Base-by-base conservation (phyloP, 2,113 vertebrate species). In the Caracal caracal region DNA sequence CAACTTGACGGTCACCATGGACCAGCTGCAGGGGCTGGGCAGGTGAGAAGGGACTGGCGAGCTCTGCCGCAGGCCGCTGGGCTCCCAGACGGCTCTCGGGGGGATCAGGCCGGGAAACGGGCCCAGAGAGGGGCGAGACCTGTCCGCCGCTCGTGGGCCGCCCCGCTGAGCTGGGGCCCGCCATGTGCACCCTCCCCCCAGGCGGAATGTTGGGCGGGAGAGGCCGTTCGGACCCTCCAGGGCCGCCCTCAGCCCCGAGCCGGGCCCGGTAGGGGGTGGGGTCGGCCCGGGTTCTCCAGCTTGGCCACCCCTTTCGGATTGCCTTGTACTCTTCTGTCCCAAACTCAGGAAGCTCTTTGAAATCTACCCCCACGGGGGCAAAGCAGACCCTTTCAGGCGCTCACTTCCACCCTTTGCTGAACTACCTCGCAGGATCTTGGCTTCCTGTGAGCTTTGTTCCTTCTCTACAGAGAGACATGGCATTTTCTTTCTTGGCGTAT, bases 1-100 rank as follows among this genome's bases (percentile, higher is more conserved):
- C 81, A 99, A 99, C 86, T 94, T 99, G 89, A 98, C 99, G 19
- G 97, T 99, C 97, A 99, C 99, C 95, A 98, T 99, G 99, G 98
- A 98, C 97, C 99, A 99, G 83, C 98, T 99, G 65, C 98, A 93
- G 37, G 99, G 98, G 6, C 99, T 99, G 49, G 99, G 99, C 97
- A 99, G 99, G 99, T 99, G 97, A 98, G 98, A 94, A 6, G 28
- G 22, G 49, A 17, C 33, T 24, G 10, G 68, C 28, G 19, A 85
- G 61, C 10, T 28, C 76, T 30, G 15, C 24, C 78, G 2, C 56
- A 2, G 59, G 8, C 26, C 16, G 0, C 19, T 24, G 10, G 30
- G 5, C 26, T 53, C 4, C 16, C 6, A 1, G 6, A 26, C 4
- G 10, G 8, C 28, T 47, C 49, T 40, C 15, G 30, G 78, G 66